Conservation (phyloP, 2,113 vertebrate species). For the Panurus biarmicus region DNA sequence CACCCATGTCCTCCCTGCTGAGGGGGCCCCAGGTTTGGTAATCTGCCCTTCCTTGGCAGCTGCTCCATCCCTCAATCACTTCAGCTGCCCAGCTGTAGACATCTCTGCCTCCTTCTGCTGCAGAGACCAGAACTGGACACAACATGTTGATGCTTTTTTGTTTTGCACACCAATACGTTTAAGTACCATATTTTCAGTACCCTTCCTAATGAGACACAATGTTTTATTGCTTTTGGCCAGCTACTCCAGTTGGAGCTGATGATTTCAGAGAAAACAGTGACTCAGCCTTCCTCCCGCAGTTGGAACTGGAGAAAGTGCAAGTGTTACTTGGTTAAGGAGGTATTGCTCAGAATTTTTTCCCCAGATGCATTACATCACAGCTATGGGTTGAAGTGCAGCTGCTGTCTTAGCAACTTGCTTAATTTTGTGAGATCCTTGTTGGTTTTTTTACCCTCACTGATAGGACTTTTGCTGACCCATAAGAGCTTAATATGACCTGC, state of each 20-base stretch:
- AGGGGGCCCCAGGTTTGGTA: not conserved
- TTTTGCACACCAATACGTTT: not conserved
- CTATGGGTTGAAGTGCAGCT: not conserved
- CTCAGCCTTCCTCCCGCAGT: not conserved
- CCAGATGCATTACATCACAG: not conserved
- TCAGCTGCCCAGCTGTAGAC: not conserved
- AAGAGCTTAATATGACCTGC: not conserved
- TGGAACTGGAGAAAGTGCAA: not conserved
- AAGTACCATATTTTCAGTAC: not conserved
- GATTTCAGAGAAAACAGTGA: constrained; percentile 1
- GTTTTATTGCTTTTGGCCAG: not conserved
- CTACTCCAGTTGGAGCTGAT: not conserved
- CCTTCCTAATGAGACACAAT: not conserved
- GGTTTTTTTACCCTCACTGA: not conserved
- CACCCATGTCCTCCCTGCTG: not conserved
- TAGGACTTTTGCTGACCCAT: fast-evolving
- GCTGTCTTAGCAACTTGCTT: not conserved
- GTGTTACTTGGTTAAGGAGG: not conserved
- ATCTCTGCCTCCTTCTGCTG: not conserved
- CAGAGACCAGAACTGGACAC: not conserved
- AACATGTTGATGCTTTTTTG: not conserved
- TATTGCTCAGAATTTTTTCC: not conserved
- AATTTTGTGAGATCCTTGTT: not conserved
- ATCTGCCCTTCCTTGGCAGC: not conserved
- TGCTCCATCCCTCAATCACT: not conserved